Percentiles rank a stretch among this genome's conserved stretches.
Evolutionary conservation across 2,797 vertebrate species (phyloP).

Genomic region (Austrolebias charrua): DNA sequence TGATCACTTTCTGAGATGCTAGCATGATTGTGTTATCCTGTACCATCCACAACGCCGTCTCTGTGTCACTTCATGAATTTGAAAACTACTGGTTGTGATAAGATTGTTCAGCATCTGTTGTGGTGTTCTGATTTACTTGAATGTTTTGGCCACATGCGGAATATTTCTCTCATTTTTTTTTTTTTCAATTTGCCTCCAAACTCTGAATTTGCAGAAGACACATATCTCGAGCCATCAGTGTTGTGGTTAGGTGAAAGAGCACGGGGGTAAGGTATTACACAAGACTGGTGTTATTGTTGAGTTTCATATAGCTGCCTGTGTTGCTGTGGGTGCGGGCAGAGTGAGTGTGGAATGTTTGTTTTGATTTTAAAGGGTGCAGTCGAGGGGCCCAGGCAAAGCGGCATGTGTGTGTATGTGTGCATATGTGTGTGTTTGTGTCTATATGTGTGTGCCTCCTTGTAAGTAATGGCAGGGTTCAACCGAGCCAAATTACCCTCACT

Average conservation of each 20-base stretch:
- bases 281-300: constrained; percentile 57
- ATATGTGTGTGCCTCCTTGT: constrained; percentile 4
- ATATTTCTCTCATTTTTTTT: neutral
- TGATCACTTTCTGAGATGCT: neutral
- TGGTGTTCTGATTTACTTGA: neutral
- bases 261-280: constrained; percentile 46
- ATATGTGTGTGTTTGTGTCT: neutral
- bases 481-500: constrained; percentile 49
- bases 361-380: constrained; percentile 40
- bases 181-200: constrained; percentile 10
- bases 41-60: too few relatives aligned
- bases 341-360: constrained; percentile 58
- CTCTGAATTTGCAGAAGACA: constrained; percentile 1
- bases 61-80: neutral
- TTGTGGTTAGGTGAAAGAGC: constrained; percentile 21
- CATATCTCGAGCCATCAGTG: constrained; percentile 10
- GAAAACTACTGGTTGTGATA: constrained; percentile 2
- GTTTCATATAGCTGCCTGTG: constrained; percentile 50
- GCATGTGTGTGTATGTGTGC: constrained; percentile 4
- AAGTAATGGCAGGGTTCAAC: constrained; percentile 26
- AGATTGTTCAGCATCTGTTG: neutral
- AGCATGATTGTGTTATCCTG: too few relatives aligned
- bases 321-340: constrained; percentile 37
- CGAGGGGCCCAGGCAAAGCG: constrained; percentile 18
- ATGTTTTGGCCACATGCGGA: constrained; percentile 3